phyloP scores from a whole-genome alignment of 2,797 vertebrate genomes.

The Urosaurus nigricauda region DNA sequence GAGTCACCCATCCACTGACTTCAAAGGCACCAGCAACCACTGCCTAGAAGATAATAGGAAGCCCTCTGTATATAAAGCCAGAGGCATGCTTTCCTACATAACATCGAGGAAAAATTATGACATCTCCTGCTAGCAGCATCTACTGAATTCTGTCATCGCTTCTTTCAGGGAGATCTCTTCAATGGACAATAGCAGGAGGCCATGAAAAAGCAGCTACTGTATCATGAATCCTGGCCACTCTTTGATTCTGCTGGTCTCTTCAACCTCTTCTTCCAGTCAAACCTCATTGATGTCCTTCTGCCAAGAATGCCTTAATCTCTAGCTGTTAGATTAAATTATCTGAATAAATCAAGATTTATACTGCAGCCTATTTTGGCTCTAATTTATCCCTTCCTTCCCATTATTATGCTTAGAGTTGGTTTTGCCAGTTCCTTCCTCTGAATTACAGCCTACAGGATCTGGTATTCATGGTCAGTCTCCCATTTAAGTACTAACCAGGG shows the following conservation, averaged over 20 bases:
- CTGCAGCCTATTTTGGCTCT: not conserved
- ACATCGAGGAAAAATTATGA: not conserved
- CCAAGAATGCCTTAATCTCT: not conserved
- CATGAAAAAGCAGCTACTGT: not conserved
- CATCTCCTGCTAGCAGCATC: not conserved
- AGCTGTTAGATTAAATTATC: not conserved
- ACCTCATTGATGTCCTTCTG: not conserved
- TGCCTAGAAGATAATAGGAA: too few relatives aligned
- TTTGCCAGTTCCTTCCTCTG: too few relatives aligned
- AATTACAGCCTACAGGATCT: too few relatives aligned
- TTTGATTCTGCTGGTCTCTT: not conserved
- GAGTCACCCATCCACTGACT: too few relatives aligned
- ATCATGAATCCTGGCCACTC: not conserved
- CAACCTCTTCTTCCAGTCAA: not conserved
- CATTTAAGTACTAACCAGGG: too few relatives aligned
- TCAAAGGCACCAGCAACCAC: too few relatives aligned
- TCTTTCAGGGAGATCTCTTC: not conserved
- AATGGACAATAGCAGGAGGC: too few relatives aligned
- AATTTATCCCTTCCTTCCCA: not conserved
- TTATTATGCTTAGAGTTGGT: too few relatives aligned
- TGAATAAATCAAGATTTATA: conserved; percentile 3
- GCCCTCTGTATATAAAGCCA: too few relatives aligned
- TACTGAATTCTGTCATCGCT: not conserved
- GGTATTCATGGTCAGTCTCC: too few relatives aligned
- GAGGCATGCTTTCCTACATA: too few relatives aligned